phyloP scores from a whole-genome alignment of 2,888 invertebrate genomes.

The Leptinotarsa haldemani region DNA sequence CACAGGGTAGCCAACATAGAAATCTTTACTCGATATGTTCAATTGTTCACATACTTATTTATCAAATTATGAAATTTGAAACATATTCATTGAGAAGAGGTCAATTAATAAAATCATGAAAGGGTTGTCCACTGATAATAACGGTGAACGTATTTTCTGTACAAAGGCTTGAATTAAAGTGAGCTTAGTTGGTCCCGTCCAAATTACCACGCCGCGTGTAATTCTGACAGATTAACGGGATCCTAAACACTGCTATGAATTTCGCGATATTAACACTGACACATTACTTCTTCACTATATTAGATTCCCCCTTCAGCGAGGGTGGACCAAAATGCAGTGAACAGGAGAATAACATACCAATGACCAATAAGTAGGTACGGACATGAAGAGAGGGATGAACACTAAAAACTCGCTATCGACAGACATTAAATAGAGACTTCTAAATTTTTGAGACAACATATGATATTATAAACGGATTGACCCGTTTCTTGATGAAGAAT shows the following conservation, averaged over 20 bases:
- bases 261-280: slow-evolving; percentile 63
- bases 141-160: slow-evolving; percentile 58
- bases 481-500: too few relatives aligned
- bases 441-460: too few relatives aligned
- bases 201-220: slow-evolving; percentile 64
- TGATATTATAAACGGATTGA: too few relatives aligned
- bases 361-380: neutral
- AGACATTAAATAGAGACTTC: too few relatives aligned
- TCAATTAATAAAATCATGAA: slow-evolving; percentile 51
- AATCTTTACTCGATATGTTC: too few relatives aligned
- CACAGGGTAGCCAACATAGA: too few relatives aligned
- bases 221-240: slow-evolving; percentile 66
- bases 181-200: slow-evolving; percentile 60
- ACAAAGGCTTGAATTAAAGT: slow-evolving; percentile 64
- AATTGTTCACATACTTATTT: too few relatives aligned
- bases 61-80: slow-evolving; percentile 49
- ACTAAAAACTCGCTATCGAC: too few relatives aligned
- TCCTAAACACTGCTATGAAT: slow-evolving; percentile 64
- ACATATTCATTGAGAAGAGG: slow-evolving; percentile 34
- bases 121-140: slow-evolving; percentile 48
- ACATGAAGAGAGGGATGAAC: too few relatives aligned
- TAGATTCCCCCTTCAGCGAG: slow-evolving; percentile 31
- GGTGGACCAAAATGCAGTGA: neutral
- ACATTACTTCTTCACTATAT: slow-evolving; percentile 66
- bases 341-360: neutral